Base-by-base conservation (phyloP, 2,113 vertebrate species). In the Hippocampus comes region DNA sequence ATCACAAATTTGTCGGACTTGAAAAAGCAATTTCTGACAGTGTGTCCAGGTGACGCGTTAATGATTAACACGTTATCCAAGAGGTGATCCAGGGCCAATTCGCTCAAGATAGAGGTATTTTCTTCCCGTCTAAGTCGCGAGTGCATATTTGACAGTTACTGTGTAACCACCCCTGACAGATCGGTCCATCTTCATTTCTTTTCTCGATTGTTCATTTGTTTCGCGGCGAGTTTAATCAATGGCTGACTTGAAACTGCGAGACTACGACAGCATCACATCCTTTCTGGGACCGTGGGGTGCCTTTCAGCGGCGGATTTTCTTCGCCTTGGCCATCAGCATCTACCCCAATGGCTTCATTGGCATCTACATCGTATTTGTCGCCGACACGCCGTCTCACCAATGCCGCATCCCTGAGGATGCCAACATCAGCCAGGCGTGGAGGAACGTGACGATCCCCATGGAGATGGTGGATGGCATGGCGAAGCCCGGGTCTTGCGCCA, bases 221-320 rank as follows among this genome's bases (percentile, higher is more conserved):
- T 23, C 23, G 25, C 12, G 5, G 27, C 59, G 18, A 17, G 59
- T 30, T 38, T 34, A 27, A 25, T 56, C 20, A 5, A 85, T 69
- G 61, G 67, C 1, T 9, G 38, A 0, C 18, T 6, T 0, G 7
- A 73, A 80, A 21, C 76, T 81, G 5, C 60, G 87, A 70, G 90
- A 94, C 86, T 95, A 94, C 80, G 95, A 96, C 4, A 89, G 77
- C 63, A 77, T 78, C 0, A 87, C 86, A 0, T 81, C 90, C 9
- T 94, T 95, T 41, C 84, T 93, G 66, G 90, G 92, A 51, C 79
- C 84, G 0, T 92, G 90, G 94, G 93, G 93, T n/a, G 84, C 79
- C 4, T 96, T 94, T 80, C 94, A 96, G 82, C 71, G 67, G 10
- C 83, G 89, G 56, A 68, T 92, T 11, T 91, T 92, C 63, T 65